Evolutionary conservation across 2,113 vertebrate species (phyloP), one percentile per base, ranked within the genome.

Genomic region (Coreoperca whiteheadi): DNA sequence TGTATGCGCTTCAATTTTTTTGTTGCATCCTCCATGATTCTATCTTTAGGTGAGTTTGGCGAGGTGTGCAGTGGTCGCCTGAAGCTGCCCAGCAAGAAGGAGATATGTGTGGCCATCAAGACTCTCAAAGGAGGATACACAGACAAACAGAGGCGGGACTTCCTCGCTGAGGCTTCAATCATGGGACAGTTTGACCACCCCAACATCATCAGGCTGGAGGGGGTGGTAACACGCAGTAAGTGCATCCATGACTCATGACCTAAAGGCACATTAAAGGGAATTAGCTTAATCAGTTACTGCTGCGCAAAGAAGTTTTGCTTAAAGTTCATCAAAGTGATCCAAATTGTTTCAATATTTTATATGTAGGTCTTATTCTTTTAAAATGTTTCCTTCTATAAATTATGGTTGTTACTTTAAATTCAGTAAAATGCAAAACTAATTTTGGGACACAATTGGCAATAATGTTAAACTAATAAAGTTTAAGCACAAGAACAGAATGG

Each of bases 141-240:
- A 0, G 98, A 99, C 70, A 99, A 98, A 34, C 98, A 99, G 88
- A 97, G 98, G 60, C 96, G 98, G 89, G 98, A 99, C 82, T 99
- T 99, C 89, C 93, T 99, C 43, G 96, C 97, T 28, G 98, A 99
- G 94, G 98, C 98, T 5, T 99, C 97, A 84, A 99, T 99, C 90
- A 99, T 99, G 98, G 98, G 98, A 72, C 98, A 99, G 76, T 99
- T 99, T 91, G 98, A 99, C 83, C 98, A 99, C 46, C 98, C 98
- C 54, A 99, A 99, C 71, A 99, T 99, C 91, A 99, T 99, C 93
- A 96, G 98, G 5, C 91, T 99, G 81, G 98, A 99, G 77, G 98
- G 98, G 54, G 98, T 99, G 11, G 98, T 99, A 51, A 99, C 98
- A 23, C 98, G 98, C 95, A 99, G 98, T 99, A 96, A 97, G 98